Conservation (phyloP, 2,888 invertebrate species). For the Lasioglossum vierecki region DNA sequence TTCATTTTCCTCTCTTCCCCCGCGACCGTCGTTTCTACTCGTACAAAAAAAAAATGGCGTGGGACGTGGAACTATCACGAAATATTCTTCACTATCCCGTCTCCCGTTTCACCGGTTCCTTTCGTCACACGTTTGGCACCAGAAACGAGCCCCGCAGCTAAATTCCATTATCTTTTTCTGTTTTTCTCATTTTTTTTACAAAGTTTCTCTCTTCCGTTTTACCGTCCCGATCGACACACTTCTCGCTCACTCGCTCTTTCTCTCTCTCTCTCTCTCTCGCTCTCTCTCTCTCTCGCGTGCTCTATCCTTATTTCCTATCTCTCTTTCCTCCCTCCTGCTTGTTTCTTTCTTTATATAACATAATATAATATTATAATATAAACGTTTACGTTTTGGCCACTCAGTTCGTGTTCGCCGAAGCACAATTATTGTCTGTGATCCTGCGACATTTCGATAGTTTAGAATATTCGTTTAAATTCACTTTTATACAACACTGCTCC, state of each 20-base stretch:
- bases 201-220: conserved; percentile 38
- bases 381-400: conserved; percentile 84
- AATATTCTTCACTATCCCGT: conserved; percentile 46
- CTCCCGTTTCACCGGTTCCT: conserved; percentile 48
- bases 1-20: conserved; percentile 35
- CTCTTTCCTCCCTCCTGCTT: conserved; percentile 31
- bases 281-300: conserved; percentile 33
- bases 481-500: conserved; percentile 79
- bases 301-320: conserved; percentile 30
- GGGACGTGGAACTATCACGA: conserved; percentile 68
- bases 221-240: conserved; percentile 16
- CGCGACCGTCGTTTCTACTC: conserved; percentile 48
- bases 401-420: conserved; percentile 81
- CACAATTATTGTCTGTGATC: conserved; percentile 81
- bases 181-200: conserved; percentile 6
- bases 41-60: conserved; percentile 67
- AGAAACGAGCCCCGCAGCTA: conserved; percentile 72
- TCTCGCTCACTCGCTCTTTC: conserved; percentile 32
- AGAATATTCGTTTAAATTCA: conserved; percentile 78
- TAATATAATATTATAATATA: conserved; percentile 81
- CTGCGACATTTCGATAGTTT: conserved; percentile 78
- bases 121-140: conserved; percentile 79
- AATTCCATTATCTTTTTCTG: conserved; percentile 30
- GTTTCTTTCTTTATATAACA: conserved; percentile 75
- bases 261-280: conserved; percentile 31